Conservation (phyloP, 2,113 vertebrate genomes). For the Entelurus aequoreus region DNA sequence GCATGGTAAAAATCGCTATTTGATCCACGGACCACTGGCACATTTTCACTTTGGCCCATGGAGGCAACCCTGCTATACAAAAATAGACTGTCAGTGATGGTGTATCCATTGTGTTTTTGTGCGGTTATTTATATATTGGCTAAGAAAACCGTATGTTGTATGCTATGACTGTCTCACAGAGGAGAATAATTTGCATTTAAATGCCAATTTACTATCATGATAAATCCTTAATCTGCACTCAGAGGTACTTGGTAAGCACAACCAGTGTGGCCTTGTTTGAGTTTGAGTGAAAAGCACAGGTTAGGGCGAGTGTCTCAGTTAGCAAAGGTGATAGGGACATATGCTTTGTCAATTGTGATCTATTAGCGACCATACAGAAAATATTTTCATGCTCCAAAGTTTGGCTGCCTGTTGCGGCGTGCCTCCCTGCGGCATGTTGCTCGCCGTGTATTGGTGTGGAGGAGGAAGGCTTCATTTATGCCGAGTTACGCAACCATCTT, state of each 20-base stretch:
- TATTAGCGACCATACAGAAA: constrained; percentile 20
- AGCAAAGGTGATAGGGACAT: constrained; percentile 16
- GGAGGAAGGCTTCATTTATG: constrained; percentile 66
- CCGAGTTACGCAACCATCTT: constrained; percentile 69
- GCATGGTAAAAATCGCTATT: too few species aligned
- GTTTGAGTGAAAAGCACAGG: background rate
- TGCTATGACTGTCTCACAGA: background rate
- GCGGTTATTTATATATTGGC: background rate
- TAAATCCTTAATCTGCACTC: background rate
- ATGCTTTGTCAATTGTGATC: constrained; percentile 15
- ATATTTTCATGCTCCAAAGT: constrained; percentile 43
- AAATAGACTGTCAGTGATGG: background rate
- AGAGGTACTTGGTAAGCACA: background rate
- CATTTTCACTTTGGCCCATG: too few species aligned
- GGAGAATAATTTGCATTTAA: too few species aligned
- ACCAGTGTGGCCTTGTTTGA: background rate
- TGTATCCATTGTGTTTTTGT: background rate
- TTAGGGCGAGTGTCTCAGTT: background rate
- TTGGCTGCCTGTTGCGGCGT: constrained; percentile 55
- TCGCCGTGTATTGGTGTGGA: constrained; percentile 54
- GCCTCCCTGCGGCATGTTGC: constrained; percentile 44
- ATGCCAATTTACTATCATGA: too few species aligned
- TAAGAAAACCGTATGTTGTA: background rate
- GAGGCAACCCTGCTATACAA: too few species aligned
- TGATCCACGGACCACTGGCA: too few species aligned